Evolutionary conservation across 2,113 vertebrate genomes (phyloP).

Genomic region (Elgaria multicarinata): DNA sequence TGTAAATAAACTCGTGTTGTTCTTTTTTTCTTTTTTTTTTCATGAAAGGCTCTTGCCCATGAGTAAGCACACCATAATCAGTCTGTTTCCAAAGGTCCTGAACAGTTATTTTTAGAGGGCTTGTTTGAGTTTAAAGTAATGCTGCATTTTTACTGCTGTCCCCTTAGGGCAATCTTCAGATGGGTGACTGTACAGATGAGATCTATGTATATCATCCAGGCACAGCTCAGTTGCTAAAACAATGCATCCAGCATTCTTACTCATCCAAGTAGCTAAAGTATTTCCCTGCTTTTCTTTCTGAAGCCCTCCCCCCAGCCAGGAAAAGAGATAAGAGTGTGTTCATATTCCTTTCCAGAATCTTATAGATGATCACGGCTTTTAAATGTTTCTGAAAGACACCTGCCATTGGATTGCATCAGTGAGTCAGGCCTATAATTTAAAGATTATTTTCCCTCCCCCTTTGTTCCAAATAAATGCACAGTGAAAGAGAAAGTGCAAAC

Average conservation of each 20-base stretch:
- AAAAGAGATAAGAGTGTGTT: neutral
- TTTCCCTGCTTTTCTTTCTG: neutral
- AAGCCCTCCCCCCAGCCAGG: neutral
- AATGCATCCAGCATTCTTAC: neutral
- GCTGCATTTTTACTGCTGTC: neutral
- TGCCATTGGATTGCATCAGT: neutral
- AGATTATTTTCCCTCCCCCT: too few species aligned
- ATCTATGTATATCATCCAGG: neutral
- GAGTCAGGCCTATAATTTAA: neutral
- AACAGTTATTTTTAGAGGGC: slow-evolving; percentile 10
- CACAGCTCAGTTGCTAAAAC: neutral
- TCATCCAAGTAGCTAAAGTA: slow-evolving; percentile 1
- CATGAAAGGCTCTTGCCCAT: slow-evolving; percentile 15
- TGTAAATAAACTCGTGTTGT: neutral
- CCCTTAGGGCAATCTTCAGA: neutral
- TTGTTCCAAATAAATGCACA: neutral
- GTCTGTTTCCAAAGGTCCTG: slow-evolving; percentile 18
- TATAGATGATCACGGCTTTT: neutral
- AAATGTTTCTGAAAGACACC: neutral
- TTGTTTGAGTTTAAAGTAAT: slow-evolving; percentile 1
- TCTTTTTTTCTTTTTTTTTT: neutral
- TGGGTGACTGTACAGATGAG: neutral
- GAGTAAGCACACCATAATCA: slow-evolving; percentile 34
- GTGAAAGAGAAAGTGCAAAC: neutral
- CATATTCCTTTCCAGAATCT: neutral